A percentile compares a stretch with the other conserved stretches of the same genome.
Evolutionary conservation across 2,888 invertebrate species (phyloP).

Genomic region (Xestia ashworthii): DNA sequence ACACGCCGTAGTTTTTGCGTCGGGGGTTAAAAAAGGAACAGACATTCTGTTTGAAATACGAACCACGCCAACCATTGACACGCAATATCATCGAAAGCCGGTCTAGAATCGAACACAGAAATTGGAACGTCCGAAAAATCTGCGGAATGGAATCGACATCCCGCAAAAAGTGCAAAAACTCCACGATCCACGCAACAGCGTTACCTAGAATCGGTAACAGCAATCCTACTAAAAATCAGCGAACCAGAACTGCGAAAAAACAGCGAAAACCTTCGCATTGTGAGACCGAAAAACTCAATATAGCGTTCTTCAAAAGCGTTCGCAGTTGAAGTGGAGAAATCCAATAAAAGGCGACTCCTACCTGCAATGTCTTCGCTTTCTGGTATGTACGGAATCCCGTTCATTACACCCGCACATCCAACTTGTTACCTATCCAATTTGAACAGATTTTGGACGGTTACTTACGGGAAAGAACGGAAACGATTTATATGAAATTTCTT

Average conservation of each 20-base stretch:
- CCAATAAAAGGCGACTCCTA: constrained; percentile 82
- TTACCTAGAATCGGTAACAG: constrained; percentile 19
- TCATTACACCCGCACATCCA: constrained; percentile 85
- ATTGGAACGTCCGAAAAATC: constrained; percentile 23
- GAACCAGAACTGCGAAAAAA: constrained; percentile 19
- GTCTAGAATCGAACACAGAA: constrained; percentile 14
- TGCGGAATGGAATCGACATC: constrained; percentile 18
- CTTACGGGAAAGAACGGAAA: constrained; percentile 62
- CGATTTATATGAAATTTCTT: constrained; percentile 82
- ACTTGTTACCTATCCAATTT: constrained; percentile 86
- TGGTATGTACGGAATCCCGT: constrained; percentile 83
- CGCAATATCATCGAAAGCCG: background rate
- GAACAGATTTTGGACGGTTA: constrained; percentile 76
- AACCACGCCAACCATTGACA: constrained; percentile 1
- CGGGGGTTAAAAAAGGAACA: no score
- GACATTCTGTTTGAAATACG: background rate
- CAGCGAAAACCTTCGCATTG: constrained; percentile 55
- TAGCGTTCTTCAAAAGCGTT: constrained; percentile 74
- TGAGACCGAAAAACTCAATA: constrained; percentile 76
- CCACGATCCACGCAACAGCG: constrained; percentile 22
- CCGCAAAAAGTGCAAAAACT: constrained; percentile 29
- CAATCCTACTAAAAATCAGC: constrained; percentile 29
- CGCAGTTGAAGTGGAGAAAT: constrained; percentile 77
- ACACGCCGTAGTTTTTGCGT: no score
- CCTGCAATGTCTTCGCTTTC: constrained; percentile 83